These are phyloP conservation scores for Drosophila ambigua DNA, from an alignment of 1,140 invertebrate genomes.

Conservation along the genomic window DNA sequence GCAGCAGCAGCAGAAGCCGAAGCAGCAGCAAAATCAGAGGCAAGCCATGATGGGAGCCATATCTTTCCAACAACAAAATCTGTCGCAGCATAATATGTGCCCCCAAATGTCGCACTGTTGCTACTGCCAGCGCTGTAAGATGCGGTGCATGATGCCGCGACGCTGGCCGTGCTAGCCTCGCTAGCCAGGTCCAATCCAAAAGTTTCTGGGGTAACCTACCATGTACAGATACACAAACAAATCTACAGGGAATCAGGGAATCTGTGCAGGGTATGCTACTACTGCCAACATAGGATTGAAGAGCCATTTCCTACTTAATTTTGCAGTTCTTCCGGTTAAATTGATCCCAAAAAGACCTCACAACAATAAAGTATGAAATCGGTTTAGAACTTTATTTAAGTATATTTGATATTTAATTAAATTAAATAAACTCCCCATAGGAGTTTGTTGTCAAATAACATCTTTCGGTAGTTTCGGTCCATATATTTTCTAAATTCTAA, in stretches of 20 bases:
- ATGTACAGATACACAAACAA: slow-evolving; percentile 12
- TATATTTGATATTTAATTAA: too few relatives aligned
- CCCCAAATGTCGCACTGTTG: slow-evolving; percentile 19
- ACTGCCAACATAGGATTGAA: slow-evolving; percentile 13
- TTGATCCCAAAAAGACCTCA: not conserved
- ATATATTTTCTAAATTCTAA: slow-evolving; percentile 25
- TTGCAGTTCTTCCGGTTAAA: slow-evolving; percentile 53
- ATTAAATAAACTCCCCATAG: not conserved
- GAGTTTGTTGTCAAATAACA: slow-evolving; percentile 26
- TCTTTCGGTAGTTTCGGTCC: not conserved
- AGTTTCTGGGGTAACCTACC: slow-evolving; percentile 45
- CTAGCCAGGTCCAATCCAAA: not conserved
- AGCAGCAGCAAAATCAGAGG: not conserved
- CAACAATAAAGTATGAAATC: slow-evolving; percentile 26
- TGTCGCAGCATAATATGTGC: slow-evolving; percentile 19
- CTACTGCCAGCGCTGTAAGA: slow-evolving; percentile 52
- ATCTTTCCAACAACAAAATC: slow-evolving; percentile 2
- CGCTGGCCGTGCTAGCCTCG: slow-evolving; percentile 34
- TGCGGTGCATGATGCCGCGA: slow-evolving; percentile 68
- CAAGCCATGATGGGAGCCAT: not conserved
- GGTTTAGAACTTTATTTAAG: too few relatives aligned
- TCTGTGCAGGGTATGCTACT: slow-evolving; percentile 41
- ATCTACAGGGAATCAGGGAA: not conserved
- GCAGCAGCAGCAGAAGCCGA: slow-evolving; percentile 1
- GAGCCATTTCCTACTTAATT: slow-evolving; percentile 5